Conservation (phyloP, 2,797 vertebrate species). For the Eulemur rubriventer region DNA sequence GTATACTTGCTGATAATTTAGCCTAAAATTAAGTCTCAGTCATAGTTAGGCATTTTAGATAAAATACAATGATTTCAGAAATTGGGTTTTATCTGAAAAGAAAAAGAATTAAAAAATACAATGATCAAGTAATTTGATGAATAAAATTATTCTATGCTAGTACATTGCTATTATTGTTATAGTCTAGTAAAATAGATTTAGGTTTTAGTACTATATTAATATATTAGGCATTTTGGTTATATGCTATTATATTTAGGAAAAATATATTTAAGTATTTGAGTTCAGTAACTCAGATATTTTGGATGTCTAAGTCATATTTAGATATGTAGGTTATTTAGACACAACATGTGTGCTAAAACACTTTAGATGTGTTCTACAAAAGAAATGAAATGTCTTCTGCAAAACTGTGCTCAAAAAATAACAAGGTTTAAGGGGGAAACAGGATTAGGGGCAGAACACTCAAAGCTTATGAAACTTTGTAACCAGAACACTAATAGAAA, state of each 20-base stretch:
- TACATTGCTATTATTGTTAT: not conserved
- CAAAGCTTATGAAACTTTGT: not conserved
- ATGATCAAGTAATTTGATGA: not conserved
- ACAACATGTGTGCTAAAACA: not conserved
- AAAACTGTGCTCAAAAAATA: slow-evolving; percentile 37
- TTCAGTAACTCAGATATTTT: not conserved
- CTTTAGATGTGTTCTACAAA: not conserved
- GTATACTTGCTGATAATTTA: not conserved
- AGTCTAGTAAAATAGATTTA: not conserved
- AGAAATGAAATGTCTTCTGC: not conserved
- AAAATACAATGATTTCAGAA: not conserved
- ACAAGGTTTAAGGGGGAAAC: not conserved
- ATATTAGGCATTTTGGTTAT: not conserved
- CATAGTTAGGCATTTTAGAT: not conserved
- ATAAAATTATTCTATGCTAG: slow-evolving; percentile 1
- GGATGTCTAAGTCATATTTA: not conserved
- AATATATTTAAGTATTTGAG: not conserved
- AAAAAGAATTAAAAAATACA: not conserved
- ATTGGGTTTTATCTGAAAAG: not conserved
- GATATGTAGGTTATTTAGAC: not conserved
- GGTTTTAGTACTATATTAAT: not conserved
- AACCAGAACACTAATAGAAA: not conserved
- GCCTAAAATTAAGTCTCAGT: not conserved
- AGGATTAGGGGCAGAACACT: not conserved
- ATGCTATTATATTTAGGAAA: slow-evolving; percentile 9